phyloP scores from a whole-genome alignment of 2,888 invertebrate species.

The Calliopum simillimum region DNA sequence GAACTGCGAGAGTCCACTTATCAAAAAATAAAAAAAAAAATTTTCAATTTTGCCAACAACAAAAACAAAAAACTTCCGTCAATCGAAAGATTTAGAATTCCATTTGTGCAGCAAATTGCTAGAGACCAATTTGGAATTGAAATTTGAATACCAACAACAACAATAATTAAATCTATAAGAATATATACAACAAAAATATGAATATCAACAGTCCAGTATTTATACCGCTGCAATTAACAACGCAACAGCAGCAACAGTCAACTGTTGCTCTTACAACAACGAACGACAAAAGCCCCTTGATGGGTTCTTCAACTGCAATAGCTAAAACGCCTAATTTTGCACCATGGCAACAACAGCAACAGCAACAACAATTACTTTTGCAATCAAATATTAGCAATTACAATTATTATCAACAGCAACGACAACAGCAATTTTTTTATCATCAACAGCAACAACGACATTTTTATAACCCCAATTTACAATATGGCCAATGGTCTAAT shows the following conservation, averaged over 20 bases:
- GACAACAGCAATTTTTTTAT: background rate
- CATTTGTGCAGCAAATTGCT: too few species aligned
- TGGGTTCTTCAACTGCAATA: background rate
- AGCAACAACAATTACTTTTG: background rate
- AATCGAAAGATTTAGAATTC: background rate
- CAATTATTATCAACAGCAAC: background rate
- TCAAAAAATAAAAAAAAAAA: background rate
- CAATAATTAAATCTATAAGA: background rate
- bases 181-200: slow-evolving; percentile 1
- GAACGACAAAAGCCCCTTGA: background rate
- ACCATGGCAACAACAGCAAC: background rate
- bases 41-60: background rate
- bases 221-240: slow-evolving; percentile 11
- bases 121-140: too few species aligned
- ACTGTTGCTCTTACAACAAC: background rate
- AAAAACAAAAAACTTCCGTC: background rate
- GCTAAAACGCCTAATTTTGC: background rate
- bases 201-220: slow-evolving; percentile 24
- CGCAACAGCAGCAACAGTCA: slow-evolving; percentile 6
- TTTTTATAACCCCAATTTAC: slow-evolving; percentile 4
- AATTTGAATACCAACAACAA: background rate
- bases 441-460: background rate
- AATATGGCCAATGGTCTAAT: slow-evolving; percentile 6
- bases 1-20: background rate
- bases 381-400: background rate